Percentiles rank a stretch among this genome's conserved stretches.
phyloP scores from a whole-genome alignment of 2,797 vertebrate species.

The Lagocephalus sceleratus region DNA sequence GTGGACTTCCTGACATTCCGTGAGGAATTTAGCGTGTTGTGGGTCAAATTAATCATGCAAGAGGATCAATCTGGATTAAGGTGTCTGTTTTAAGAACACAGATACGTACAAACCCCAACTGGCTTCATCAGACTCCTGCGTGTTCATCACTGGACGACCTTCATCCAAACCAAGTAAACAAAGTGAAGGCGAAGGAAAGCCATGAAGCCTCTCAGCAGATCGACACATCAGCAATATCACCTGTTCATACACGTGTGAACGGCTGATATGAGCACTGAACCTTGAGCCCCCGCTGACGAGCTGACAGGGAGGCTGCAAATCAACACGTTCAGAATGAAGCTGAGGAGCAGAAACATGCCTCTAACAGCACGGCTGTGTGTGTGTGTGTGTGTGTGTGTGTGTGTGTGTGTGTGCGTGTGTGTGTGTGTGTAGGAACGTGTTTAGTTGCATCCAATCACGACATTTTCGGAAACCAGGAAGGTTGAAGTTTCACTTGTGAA shows the following conservation, averaged over 20 bases:
- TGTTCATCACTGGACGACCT: no score
- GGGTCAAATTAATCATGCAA: no score
- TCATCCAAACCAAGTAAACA: not conserved
- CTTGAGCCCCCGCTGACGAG: constrained; percentile 39
- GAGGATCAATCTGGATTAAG: no score
- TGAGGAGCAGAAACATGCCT: not conserved
- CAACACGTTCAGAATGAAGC: constrained; percentile 17
- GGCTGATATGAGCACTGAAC: constrained; percentile 55
- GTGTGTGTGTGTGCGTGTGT: not conserved
- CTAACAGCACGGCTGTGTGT: not conserved
- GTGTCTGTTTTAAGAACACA: not conserved
- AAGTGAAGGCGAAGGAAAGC: constrained; percentile 14
- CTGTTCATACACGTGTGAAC: constrained; percentile 16
- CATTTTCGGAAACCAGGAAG: not conserved
- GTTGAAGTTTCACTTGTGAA: no score
- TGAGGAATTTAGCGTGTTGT: no score
- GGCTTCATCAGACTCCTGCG: no score
- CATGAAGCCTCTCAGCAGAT: constrained; percentile 41
- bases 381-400: not conserved
- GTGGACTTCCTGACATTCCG: no score
- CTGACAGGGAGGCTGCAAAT: constrained; percentile 28
- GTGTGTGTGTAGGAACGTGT: not conserved
- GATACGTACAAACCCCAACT: not conserved
- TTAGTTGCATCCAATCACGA: not conserved
- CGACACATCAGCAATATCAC: constrained; percentile 50